Evolutionary conservation across 2,888 invertebrate species (phyloP).

Genomic region (Synergus laeviventris): DNA sequence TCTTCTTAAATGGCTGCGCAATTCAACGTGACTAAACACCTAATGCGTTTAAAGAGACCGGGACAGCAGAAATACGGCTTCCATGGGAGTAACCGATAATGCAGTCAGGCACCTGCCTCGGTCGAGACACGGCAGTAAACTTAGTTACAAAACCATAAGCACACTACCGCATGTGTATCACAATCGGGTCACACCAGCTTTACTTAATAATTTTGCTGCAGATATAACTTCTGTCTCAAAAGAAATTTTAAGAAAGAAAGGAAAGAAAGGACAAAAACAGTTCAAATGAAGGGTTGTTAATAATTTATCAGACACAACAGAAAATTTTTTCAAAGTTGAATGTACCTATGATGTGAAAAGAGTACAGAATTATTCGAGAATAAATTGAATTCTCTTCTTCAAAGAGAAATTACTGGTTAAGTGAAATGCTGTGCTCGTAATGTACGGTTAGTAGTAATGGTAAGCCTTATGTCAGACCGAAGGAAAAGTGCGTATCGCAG

Average conservation of each 20-base stretch:
- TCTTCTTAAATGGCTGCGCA: slow-evolving; percentile 61
- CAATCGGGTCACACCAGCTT: neutral
- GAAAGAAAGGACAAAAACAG: neutral
- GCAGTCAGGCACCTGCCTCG: slow-evolving; percentile 60
- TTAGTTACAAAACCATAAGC: slow-evolving; percentile 50
- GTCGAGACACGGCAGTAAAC: slow-evolving; percentile 46
- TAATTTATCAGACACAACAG: neutral
- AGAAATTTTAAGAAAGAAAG: neutral
- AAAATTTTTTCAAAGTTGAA: neutral
- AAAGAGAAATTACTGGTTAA: no score
- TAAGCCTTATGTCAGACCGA: slow-evolving; percentile 22
- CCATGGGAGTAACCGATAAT: slow-evolving; percentile 57
- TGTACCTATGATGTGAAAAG: neutral
- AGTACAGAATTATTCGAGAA: neutral
- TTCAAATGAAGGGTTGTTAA: neutral
- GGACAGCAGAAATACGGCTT: slow-evolving; percentile 66
- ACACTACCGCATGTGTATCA: slow-evolving; percentile 7
- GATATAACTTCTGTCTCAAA: neutral
- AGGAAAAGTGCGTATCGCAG: slow-evolving; percentile 45
- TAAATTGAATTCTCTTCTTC: no score
- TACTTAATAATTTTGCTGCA: neutral
- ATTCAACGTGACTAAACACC: slow-evolving; percentile 67
- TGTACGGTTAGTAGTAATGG: neutral
- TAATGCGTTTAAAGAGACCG: slow-evolving; percentile 71
- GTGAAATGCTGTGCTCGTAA: neutral